phyloP scores from a whole-genome alignment of 2,888 invertebrate species.

The Iselma pallidipennis region DNA sequence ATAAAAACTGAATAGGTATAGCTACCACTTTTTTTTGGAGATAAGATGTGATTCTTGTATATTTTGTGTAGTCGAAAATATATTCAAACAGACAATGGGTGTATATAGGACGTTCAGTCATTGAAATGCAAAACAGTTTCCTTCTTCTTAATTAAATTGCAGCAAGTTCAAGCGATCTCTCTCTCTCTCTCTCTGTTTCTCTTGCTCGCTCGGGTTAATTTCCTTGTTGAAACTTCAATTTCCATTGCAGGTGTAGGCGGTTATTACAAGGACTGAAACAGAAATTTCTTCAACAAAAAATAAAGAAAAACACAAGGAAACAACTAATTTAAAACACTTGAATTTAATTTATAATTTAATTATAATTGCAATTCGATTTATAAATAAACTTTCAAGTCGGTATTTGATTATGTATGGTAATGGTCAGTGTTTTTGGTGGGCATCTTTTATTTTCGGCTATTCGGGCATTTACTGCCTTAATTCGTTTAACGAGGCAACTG shows the following conservation, averaged over 20 bases:
- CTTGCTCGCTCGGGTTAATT: conserved; percentile 23
- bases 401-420: too few relatives aligned
- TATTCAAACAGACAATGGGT: conserved; percentile 19
- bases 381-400: too few relatives aligned
- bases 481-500: conserved; percentile 27
- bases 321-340: too few relatives aligned
- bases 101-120: conserved; percentile 25
- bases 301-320: neutral
- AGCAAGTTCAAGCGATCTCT: conserved; percentile 21
- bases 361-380: too few relatives aligned
- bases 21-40: too few relatives aligned
- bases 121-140: conserved; percentile 45
- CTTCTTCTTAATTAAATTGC: conserved; percentile 46
- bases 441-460: conserved; percentile 17
- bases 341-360: too few relatives aligned
- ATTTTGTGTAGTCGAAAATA: conserved; percentile 13
- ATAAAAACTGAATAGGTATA: too few relatives aligned
- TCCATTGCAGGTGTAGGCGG: conserved; percentile 22
- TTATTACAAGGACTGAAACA: conserved; percentile 15
- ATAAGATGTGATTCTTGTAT: too few relatives aligned
- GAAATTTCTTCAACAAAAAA: neutral
- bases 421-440: neutral
- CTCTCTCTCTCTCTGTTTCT: neutral
- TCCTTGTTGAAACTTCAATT: conserved; percentile 23
- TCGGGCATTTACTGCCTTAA: conserved; percentile 27